Evolutionary conservation across 2,888 invertebrate species (phyloP), one percentile per base, ranked within the genome.

Genomic region (Drosophila gaucha): DNA sequence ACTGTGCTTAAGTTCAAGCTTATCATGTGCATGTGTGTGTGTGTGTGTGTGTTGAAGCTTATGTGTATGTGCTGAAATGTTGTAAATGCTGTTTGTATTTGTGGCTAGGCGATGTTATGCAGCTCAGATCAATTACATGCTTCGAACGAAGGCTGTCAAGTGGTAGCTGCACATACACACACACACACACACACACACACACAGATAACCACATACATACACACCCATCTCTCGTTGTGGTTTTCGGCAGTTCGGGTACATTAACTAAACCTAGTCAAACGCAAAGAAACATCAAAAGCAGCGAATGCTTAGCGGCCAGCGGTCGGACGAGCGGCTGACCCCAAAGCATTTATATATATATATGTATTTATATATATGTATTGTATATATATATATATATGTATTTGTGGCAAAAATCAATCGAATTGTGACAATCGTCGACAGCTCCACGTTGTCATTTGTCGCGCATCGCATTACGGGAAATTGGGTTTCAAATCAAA

Each of bases 351-450:
- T 35, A 24, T 16, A 5, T 26, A 30, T 35, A 9, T 33, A 30
- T 8, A 31, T 54, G 22, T 28, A 16, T 26, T 2, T 46, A 16
- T 41, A 8, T 36, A 2, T 24, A 12, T 20, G 6, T 20, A 16
- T n/a, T 35, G 12, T 39, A 55, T 35, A 54, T 18, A 33, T 18
- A 12, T 41, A 8, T 35, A 20, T 36, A 14, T 36, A 16, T 43
- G 12, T 20, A 9, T 36, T 22, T 39, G 16, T 35, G 36, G n/a
- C 14, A 20, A 30, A 22, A 82, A 87, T 85, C 86, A 87, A 82
- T 82, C 86, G 88, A 87, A 87, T 87, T 85, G 88, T 87, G 69
- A 87, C 77, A 86, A 76, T 84, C 80, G 80, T 67, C 62, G 62
- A 59, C 57, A 56, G 44, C 44, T 68, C 39, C 47, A 55, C 55